Evolutionary conservation across 2,888 invertebrate genomes (phyloP).

Genomic region (Idaea dimidiata): DNA sequence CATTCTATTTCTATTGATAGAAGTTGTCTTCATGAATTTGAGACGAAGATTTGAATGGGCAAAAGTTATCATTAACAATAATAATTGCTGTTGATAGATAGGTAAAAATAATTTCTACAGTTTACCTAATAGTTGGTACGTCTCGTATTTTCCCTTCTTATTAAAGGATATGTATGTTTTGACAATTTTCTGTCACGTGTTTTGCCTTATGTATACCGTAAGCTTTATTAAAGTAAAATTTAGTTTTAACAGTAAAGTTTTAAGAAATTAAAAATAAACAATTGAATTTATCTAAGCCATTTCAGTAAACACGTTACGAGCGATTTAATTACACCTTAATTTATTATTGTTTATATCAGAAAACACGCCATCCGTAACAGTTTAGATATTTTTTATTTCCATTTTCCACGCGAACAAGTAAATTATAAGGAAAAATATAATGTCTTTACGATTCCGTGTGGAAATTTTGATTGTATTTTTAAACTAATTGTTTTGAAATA

Average conservation of each 20-base stretch:
- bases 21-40: neutral
- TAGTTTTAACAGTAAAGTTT: neutral
- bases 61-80: neutral
- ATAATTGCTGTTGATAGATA: no score
- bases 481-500: neutral
- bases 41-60: neutral
- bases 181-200: no score
- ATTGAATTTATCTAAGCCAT: conserved; percentile 63
- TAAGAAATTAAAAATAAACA: neutral
- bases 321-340: conserved; percentile 69
- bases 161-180: no score
- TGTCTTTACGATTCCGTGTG: conserved; percentile 2
- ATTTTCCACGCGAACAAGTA: conserved; percentile 62
- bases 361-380: conserved; percentile 68
- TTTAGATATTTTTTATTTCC: conserved; percentile 74
- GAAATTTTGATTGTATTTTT: conserved; percentile 8
- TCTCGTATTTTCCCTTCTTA: no score
- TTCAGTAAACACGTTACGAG: conserved; percentile 66
- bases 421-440: conserved; percentile 9
- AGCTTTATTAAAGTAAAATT: neutral
- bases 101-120: no score
- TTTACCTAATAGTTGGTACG: no score
- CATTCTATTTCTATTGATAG: neutral
- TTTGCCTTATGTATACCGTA: neutral
- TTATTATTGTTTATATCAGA: conserved; percentile 67